Conservation (phyloP, 2,888 invertebrate genomes). For the Scaptomyza polygonia region DNA sequence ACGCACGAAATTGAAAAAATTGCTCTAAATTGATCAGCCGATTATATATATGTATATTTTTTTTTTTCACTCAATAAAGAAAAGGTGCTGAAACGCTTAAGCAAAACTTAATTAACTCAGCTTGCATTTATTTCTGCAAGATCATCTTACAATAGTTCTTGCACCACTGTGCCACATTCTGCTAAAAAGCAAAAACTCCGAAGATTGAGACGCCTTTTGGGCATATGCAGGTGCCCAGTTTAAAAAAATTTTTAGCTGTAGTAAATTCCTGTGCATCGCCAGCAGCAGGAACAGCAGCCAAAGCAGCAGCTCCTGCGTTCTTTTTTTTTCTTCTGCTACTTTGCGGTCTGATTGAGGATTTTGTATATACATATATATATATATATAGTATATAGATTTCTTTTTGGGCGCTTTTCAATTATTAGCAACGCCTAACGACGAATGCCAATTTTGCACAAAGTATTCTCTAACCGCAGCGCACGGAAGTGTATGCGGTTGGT, state of each 20-base stretch:
- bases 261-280: constrained; percentile 68
- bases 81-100: too few relatives aligned
- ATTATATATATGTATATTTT: too few relatives aligned
- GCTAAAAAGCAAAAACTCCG: neutral
- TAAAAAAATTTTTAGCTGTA: constrained; percentile 21
- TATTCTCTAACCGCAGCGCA: constrained; percentile 50
- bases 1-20: too few relatives aligned
- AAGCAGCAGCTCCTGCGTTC: constrained; percentile 27
- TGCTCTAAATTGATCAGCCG: too few relatives aligned
- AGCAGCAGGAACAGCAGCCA: constrained; percentile 23
- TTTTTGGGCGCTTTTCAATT: constrained; percentile 71
- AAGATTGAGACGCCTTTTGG: constrained; percentile 26
- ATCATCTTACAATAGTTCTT: neutral
- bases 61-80: too few relatives aligned
- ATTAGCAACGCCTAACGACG: constrained; percentile 75
- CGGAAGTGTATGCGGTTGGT: constrained; percentile 73
- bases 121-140: too few relatives aligned
- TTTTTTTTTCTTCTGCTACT: constrained; percentile 8
- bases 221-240: constrained; percentile 55
- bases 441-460: constrained; percentile 73
- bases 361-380: constrained; percentile 1
- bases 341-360: constrained; percentile 61
- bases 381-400: neutral
- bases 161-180: constrained; percentile 33
- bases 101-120: too few relatives aligned